phyloP scores from a whole-genome alignment of 1,140 invertebrate genomes.

The Vanessa tameamea region DNA sequence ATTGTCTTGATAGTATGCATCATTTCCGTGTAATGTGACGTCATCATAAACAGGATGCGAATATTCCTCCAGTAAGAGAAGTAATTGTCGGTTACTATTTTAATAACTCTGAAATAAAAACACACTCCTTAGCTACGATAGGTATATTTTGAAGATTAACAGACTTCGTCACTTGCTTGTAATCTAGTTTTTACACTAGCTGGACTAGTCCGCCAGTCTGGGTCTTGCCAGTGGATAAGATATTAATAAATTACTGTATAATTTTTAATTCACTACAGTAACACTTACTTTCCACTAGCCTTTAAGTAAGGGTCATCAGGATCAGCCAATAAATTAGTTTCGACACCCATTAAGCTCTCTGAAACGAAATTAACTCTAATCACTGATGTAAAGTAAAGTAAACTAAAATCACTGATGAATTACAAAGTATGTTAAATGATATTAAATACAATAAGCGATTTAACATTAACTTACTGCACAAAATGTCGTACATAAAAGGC shows the following conservation, averaged over 20 bases:
- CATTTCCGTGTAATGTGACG: slow-evolving; percentile 47
- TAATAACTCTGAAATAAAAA: slow-evolving; percentile 39
- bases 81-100: slow-evolving; percentile 46
- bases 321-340: slow-evolving; percentile 37
- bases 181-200: too few species aligned
- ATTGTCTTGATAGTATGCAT: slow-evolving; percentile 42
- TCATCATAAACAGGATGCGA: slow-evolving; percentile 35
- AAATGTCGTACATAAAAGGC: slow-evolving; percentile 52
- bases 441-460: too few species aligned
- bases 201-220: too few species aligned
- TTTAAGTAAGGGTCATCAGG: slow-evolving; percentile 45
- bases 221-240: too few species aligned
- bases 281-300: slow-evolving; percentile 43
- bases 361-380: too few species aligned
- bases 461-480: slow-evolving; percentile 45
- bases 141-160: too few species aligned
- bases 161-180: too few species aligned
- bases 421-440: too few species aligned
- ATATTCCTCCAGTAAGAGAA: slow-evolving; percentile 55
- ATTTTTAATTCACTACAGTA: neutral
- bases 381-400: too few species aligned
- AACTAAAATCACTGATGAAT: too few species aligned
- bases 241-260: neutral
- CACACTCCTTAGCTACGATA: neutral
- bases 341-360: slow-evolving; percentile 48